A percentile compares a stretch with the other conserved stretches of the same genome.
These are phyloP conservation scores for Ericerus pela DNA, from an alignment of 1,140 invertebrate genomes.

Conservation along the genomic window DNA sequence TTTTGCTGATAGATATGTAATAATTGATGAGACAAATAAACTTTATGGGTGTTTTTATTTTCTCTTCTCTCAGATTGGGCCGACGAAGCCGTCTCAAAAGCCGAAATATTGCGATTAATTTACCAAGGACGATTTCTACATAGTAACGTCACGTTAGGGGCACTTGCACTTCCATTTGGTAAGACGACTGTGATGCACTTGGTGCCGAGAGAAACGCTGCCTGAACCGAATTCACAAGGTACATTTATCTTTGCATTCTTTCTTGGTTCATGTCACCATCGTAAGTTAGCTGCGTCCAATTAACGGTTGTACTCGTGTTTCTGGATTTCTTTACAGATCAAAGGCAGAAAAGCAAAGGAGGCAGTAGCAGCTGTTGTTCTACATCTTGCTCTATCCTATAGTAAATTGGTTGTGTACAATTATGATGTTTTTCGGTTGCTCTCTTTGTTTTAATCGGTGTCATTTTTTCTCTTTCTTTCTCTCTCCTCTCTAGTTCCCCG, in stretches of 20 bases:
- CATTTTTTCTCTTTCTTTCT: neutral
- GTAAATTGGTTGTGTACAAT: constrained; percentile 25
- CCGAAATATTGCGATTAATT: constrained; percentile 94
- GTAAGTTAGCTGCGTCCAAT: neutral
- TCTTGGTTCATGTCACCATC: neutral
- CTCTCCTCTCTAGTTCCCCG: neutral
- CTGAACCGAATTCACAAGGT: constrained; percentile 98
- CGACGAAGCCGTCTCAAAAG: constrained; percentile 84
- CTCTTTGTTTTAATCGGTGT: neutral
- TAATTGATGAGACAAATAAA: neutral
- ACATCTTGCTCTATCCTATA: constrained; percentile 83
- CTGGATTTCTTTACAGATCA: constrained; percentile 58
- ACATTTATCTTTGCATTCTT: constrained; percentile 18
- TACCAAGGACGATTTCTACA: constrained; percentile 98
- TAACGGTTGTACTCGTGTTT: neutral
- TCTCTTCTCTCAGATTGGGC: constrained; percentile 69
- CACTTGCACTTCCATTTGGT: constrained; percentile 84
- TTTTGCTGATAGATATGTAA: too few relatives aligned
- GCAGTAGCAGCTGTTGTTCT: constrained; percentile 81
- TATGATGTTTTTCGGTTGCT: constrained; percentile 2
- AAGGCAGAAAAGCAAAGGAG: constrained; percentile 85
- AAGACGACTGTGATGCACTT: constrained; percentile 99
- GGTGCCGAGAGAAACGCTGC: constrained; percentile 94
- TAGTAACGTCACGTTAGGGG: constrained; percentile 95
- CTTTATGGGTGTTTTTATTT: constrained; percentile 17